A percentile compares a stretch with the other conserved stretches of the same genome.
phyloP scores from a whole-genome alignment of 2,797 vertebrate genomes.

The Hydrolagus colliei region DNA sequence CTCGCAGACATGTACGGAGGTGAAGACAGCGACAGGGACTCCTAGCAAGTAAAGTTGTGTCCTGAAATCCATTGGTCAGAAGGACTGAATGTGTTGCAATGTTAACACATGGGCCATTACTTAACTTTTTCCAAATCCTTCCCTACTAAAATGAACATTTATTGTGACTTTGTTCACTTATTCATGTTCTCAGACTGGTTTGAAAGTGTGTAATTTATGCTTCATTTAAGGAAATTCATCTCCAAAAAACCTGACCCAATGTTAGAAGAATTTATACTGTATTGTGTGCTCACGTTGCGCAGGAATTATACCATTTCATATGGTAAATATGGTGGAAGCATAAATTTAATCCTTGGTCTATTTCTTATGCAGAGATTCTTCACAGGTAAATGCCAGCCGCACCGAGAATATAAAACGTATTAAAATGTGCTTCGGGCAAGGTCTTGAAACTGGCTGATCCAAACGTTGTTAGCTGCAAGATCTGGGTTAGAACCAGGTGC shows the following conservation, averaged over 20 bases:
- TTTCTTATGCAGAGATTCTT: conserved; percentile 18
- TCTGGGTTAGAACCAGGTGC: background rate
- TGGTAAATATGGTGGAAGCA: background rate
- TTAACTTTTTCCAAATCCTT: conserved; percentile 12
- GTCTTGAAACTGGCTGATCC: background rate
- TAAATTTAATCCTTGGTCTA: conserved; percentile 6
- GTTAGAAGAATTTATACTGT: conserved; percentile 20
- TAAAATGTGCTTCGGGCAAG: conserved; percentile 29
- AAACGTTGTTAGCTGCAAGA: background rate
- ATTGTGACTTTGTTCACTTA: conserved; percentile 26
- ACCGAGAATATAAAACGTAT: conserved; percentile 29
- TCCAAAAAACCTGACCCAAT: background rate
- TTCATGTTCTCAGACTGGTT: conserved; percentile 29
- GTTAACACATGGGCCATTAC: conserved; percentile 25
- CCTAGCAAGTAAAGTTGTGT: conserved; percentile 54
- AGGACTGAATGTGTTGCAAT: conserved; percentile 11
- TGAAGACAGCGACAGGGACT: conserved; percentile 80
- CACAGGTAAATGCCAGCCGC: conserved; percentile 18
- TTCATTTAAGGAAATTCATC: conserved; percentile 18
- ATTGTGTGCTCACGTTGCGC: background rate
- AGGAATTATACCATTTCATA: background rate
- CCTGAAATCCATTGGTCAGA: background rate
- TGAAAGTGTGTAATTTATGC: conserved; percentile 28
- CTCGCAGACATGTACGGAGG: conserved; percentile 88
- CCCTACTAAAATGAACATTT: conserved; percentile 20